phyloP scores from a whole-genome alignment of 2,888 invertebrate genomes.

The Polyommatus icarus region DNA sequence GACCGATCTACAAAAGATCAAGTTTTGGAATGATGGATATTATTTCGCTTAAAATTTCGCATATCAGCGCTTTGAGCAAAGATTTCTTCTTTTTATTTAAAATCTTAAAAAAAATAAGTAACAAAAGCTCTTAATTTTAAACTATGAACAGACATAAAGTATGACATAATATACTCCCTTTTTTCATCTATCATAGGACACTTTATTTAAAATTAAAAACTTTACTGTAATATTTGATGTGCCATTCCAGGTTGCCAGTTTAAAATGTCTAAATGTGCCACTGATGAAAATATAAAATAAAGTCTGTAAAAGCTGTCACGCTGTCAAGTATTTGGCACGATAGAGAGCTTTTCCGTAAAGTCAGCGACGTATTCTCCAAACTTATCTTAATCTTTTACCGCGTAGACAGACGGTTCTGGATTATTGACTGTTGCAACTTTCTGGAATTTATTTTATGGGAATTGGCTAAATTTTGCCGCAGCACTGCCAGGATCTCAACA shows the following conservation, averaged over 20 bases:
- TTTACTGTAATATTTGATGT: neutral
- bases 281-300: conserved; percentile 18
- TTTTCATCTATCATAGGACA: too few relatives aligned
- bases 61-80: too few relatives aligned
- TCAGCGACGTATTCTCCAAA: conserved; percentile 9
- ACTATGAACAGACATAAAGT: too few relatives aligned
- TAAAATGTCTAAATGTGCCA: neutral
- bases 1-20: too few relatives aligned
- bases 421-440: neutral
- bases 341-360: conserved; percentile 5
- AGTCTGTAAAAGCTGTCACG: neutral
- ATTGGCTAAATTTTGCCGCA: neutral
- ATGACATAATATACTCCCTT: too few relatives aligned
- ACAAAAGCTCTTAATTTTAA: too few relatives aligned
- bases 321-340: conserved; percentile 14
- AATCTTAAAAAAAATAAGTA: too few relatives aligned
- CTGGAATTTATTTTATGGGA: neutral
- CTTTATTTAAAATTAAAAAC: too few relatives aligned
- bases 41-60: too few relatives aligned
- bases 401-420: conserved; percentile 10
- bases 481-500: neutral
- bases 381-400: conserved; percentile 21
- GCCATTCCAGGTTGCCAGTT: neutral
- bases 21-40: too few relatives aligned
- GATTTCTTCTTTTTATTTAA: too few relatives aligned